These are phyloP conservation scores for Acanthaster planci DNA, from an alignment of 35 echinoderm and acorn worm genomes.

Conservation along the genomic window DNA sequence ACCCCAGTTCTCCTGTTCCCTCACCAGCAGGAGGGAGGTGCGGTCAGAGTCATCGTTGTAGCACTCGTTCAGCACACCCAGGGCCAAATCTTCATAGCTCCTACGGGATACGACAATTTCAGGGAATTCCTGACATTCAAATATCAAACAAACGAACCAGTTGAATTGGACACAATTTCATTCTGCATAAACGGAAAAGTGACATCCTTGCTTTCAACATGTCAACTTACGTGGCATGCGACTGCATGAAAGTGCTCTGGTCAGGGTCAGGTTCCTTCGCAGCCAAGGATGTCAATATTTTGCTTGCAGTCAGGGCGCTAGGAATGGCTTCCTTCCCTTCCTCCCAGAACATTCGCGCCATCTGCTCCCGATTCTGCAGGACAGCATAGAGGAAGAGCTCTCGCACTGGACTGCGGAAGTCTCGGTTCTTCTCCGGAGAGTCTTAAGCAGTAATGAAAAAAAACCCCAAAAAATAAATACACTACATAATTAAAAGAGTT, in stretches of 20 bases:
- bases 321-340: constrained; percentile 83
- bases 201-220: no score
- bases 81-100: constrained; percentile 88
- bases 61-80: constrained; percentile 86
- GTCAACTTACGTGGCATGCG: neutral
- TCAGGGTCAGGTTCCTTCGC: constrained; percentile 33
- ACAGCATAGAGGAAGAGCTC: constrained; percentile 88
- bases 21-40: constrained; percentile 67
- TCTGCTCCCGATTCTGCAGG: constrained; percentile 71
- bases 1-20: constrained; percentile 80
- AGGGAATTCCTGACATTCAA: neutral
- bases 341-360: constrained; percentile 92
- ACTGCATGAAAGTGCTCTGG: neutral
- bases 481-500: no score
- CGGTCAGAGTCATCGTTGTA: constrained; percentile 75
- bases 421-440: constrained; percentile 8
- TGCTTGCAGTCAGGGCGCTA: constrained; percentile 72
- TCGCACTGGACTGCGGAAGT: constrained; percentile 70
- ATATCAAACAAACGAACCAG: neutral
- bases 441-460: neutral
- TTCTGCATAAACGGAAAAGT: no score
- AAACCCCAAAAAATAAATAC: no score
- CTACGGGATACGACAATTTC: no score
- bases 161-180: neutral
- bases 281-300: constrained; percentile 88